Evolutionary conservation across 64 coral and sea anemone species (phyloP).

Genomic region (Pachyseris speciosa): DNA sequence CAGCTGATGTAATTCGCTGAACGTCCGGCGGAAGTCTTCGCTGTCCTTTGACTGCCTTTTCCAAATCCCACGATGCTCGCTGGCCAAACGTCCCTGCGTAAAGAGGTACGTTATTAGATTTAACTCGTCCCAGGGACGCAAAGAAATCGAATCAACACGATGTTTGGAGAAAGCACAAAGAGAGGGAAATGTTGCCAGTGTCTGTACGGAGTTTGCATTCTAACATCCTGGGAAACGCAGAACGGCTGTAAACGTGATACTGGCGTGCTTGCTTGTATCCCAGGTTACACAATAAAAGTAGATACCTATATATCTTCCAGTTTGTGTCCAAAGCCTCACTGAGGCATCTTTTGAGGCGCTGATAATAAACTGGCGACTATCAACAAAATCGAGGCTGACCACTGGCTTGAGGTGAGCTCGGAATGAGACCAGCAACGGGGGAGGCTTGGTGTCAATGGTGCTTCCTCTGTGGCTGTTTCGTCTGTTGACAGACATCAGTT

Average conservation of each 20-base stretch:
- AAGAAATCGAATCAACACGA: no score
- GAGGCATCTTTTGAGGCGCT: conserved; percentile 74
- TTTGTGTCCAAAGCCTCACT: conserved; percentile 61
- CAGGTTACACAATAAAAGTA: no score
- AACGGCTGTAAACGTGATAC: no score
- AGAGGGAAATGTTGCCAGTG: no score
- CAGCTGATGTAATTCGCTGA: conserved; percentile 70
- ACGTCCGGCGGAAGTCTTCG: conserved; percentile 76
- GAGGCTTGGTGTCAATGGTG: conserved; percentile 58
- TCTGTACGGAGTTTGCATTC: no score
- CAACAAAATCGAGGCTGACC: conserved; percentile 65
- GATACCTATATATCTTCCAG: conserved; percentile 69
- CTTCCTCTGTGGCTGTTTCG: background rate
- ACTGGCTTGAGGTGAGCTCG: conserved; percentile 68
- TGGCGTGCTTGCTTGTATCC: no score
- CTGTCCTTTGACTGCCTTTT: conserved; percentile 43
- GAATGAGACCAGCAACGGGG: conserved; percentile 71
- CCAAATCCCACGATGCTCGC: conserved; percentile 79
- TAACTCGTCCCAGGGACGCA: no score
- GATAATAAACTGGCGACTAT: conserved; percentile 43
- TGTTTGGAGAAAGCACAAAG: no score
- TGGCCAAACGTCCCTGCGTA: conserved; percentile 87
- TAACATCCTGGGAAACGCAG: no score
- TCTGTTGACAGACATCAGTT: background rate
- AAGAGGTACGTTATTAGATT: background rate